A percentile compares a stretch with the other conserved stretches of the same genome.
These are phyloP conservation scores for Taphrorychus bicolor DNA, from an alignment of 2,888 invertebrate genomes.

Conservation along the genomic window DNA sequence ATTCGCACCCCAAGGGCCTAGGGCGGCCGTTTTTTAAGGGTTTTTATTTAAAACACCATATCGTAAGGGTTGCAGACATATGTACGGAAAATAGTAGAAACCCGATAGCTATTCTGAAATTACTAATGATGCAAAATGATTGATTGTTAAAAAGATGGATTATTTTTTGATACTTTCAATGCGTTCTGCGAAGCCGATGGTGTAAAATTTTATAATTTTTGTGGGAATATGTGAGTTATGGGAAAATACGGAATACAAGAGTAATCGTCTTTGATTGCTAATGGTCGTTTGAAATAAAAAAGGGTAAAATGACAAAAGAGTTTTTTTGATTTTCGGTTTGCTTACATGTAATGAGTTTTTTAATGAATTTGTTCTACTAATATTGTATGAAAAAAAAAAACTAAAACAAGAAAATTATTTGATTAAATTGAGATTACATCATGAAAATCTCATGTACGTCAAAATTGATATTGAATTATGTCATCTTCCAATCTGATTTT, in stretches of 20 bases:
- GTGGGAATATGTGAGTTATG: not conserved
- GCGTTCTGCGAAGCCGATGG: slow-evolving; percentile 43
- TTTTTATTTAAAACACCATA: slow-evolving; percentile 33
- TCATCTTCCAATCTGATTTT: too few relatives aligned
- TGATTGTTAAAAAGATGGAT: slow-evolving; percentile 52
- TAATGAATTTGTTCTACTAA: too few relatives aligned
- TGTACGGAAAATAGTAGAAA: slow-evolving; percentile 37
- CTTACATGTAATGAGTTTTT: too few relatives aligned
- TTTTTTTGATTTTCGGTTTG: too few relatives aligned
- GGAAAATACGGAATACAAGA: not conserved
- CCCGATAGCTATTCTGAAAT: slow-evolving; percentile 31
- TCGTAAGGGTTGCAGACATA: slow-evolving; percentile 36
- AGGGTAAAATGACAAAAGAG: not conserved
- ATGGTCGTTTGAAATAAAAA: not conserved
- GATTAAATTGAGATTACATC: too few relatives aligned
- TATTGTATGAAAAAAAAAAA: too few relatives aligned
- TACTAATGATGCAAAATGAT: slow-evolving; percentile 52
- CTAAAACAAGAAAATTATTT: too few relatives aligned
- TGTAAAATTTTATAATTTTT: slow-evolving; percentile 29
- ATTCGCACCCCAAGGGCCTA: not conserved
- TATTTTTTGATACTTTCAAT: slow-evolving; percentile 50
- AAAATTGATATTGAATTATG: too few relatives aligned
- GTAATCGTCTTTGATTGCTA: slow-evolving; percentile 7
- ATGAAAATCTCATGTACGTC: too few relatives aligned
- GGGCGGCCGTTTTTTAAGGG: slow-evolving; percentile 20